phyloP scores from a whole-genome alignment of 2,888 invertebrate species.

The Limulus polyphemus region DNA sequence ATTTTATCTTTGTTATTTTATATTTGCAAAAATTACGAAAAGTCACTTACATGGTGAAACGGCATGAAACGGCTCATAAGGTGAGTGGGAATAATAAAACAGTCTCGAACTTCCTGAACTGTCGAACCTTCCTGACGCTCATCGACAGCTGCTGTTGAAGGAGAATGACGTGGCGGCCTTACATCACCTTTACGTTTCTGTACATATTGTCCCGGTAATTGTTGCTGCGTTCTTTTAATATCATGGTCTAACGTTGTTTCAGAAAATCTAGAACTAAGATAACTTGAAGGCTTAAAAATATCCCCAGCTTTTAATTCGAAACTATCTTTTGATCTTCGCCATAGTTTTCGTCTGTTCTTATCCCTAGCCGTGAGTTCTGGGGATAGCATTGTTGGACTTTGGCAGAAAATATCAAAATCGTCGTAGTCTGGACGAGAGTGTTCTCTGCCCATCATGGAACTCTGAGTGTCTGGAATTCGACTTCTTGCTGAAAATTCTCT shows the following conservation, averaged over 20 bases:
- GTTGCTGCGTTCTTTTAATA: too few species aligned
- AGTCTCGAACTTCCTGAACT: constrained; percentile 12
- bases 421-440: neutral
- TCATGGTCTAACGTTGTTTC: too few species aligned
- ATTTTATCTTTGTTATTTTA: too few species aligned
- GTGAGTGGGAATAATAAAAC: constrained; percentile 19
- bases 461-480: neutral
- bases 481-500: too few species aligned
- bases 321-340: neutral
- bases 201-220: too few species aligned
- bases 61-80: constrained; percentile 17
- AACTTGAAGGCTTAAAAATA: neutral
- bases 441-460: neutral
- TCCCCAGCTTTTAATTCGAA: neutral
- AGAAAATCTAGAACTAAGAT: neutral
- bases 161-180: neutral
- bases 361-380: constrained; percentile 15
- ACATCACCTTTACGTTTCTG: neutral
- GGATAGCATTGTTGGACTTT: constrained; percentile 17
- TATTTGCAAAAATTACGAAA: neutral
- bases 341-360: constrained; percentile 2
- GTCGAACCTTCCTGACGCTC: neutral
- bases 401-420: constrained; percentile 13
- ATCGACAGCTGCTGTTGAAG: neutral
- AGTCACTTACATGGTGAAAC: constrained; percentile 13